These are phyloP conservation scores for Hucho hucho DNA, from an alignment of 2,113 vertebrate species.

Conservation along the genomic window DNA sequence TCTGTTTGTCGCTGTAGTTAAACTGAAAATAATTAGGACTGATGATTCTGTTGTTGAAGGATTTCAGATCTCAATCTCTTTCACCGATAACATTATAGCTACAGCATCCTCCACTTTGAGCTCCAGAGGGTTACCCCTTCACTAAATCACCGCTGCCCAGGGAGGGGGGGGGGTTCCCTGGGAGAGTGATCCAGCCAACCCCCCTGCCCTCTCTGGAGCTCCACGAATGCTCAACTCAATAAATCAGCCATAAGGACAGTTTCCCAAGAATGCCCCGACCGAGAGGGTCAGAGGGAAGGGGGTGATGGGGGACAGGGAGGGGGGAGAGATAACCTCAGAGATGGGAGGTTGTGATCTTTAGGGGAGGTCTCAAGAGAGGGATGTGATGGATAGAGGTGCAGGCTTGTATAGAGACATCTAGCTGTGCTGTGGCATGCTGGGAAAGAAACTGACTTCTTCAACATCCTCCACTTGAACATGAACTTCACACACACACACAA, in stretches of 20 bases:
- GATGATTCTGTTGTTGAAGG: constrained; percentile 29
- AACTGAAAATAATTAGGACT: constrained; percentile 27
- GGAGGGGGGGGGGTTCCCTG: constrained; percentile 13
- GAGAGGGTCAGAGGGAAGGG: constrained; percentile 1
- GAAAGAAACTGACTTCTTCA: not conserved
- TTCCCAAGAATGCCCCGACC: constrained; percentile 37
- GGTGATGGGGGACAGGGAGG: constrained; percentile 19
- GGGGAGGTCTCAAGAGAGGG: constrained; percentile 28
- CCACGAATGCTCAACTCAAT: constrained; percentile 39
- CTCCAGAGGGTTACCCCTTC: constrained; percentile 25
- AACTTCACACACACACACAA: not conserved
- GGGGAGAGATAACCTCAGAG: constrained; percentile 20
- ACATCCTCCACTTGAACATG: not conserved
- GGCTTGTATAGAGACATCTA: constrained; percentile 28
- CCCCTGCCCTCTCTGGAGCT: constrained; percentile 40
- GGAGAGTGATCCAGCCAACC: constrained; percentile 33
- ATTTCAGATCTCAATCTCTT: constrained; percentile 40
- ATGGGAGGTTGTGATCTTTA: constrained; percentile 32
- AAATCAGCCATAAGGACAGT: constrained; percentile 52
- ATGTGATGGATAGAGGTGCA: constrained; percentile 29
- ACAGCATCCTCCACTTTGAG: not conserved
- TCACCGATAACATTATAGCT: constrained; percentile 27
- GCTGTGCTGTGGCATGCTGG: not conserved
- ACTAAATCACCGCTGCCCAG: constrained; percentile 37
- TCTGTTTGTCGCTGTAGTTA: constrained; percentile 22